A percentile compares a stretch with the other conserved stretches of the same genome.
Conservation (phyloP, 2,113 vertebrate species). For the Cheilinus undulatus region DNA sequence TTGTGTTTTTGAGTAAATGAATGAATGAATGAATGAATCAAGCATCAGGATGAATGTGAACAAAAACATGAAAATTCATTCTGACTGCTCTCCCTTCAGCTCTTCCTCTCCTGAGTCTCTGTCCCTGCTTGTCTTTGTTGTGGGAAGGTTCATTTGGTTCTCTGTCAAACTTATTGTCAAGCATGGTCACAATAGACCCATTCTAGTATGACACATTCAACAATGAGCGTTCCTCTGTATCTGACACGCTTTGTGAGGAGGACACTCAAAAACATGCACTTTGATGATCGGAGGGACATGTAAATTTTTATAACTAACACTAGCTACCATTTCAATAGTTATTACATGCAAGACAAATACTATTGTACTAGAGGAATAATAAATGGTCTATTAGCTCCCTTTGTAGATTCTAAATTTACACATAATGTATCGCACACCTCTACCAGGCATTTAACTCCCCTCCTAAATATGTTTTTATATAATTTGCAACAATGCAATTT, state of each 20-base stretch:
- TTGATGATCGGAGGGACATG: constrained; percentile 4
- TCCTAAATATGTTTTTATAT: too few species aligned
- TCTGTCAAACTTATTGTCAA: constrained; percentile 47
- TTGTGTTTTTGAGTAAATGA: constrained; percentile 10
- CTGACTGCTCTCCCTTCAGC: constrained; percentile 5
- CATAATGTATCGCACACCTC: too few species aligned
- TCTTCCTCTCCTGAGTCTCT: not conserved
- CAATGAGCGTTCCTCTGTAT: constrained; percentile 26
- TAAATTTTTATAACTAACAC: too few species aligned
- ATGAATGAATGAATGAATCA: constrained; percentile 23
- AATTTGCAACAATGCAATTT: too few species aligned
- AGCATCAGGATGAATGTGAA: not conserved
- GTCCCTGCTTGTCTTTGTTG: constrained; percentile 21
- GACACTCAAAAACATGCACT: constrained; percentile 2
- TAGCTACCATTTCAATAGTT: too few species aligned
- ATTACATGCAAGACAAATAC: too few species aligned
- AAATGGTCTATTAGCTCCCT: too few species aligned
- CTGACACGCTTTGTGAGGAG: constrained; percentile 20
- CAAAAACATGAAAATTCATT: constrained; percentile 7
- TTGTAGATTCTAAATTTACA: too few species aligned
- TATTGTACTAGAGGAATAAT: too few species aligned
- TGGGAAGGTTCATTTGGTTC: constrained; percentile 50
- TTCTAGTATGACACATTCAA: constrained; percentile 36
- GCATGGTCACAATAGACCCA: constrained; percentile 28
- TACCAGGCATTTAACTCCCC: too few species aligned